These are phyloP conservation scores for Cyanoramphus novaezelandiae DNA, from an alignment of 2,113 vertebrate genomes.

Conservation along the genomic window DNA sequence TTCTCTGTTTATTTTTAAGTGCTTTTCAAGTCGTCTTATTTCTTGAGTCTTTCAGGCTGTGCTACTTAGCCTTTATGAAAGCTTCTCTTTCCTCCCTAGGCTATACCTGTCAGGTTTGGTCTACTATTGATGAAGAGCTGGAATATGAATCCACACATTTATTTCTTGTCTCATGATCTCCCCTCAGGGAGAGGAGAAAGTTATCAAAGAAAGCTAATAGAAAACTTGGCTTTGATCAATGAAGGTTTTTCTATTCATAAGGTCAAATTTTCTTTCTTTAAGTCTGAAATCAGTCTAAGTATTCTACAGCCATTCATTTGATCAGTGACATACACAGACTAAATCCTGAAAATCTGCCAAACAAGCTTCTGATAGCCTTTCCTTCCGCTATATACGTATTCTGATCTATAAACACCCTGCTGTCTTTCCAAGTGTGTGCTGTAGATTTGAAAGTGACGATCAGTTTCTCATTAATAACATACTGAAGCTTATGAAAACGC, in stretches of 20 bases:
- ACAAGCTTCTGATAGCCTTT: not conserved
- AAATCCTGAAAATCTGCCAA: not conserved
- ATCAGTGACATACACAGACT: not conserved
- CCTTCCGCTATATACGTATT: not conserved
- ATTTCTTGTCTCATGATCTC: not conserved
- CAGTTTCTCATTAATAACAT: not conserved
- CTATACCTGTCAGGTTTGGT: slow-evolving; percentile 50
- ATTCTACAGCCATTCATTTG: not conserved
- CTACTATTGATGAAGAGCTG: slow-evolving; percentile 15
- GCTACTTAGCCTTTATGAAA: slow-evolving; percentile 30
- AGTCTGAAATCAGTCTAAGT: not conserved
- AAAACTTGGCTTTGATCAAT: not conserved
- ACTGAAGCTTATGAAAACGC: not conserved
- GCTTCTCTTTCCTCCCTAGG: slow-evolving; percentile 39
- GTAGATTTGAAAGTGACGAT: not conserved
- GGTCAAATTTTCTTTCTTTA: not conserved
- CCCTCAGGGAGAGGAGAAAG: not conserved
- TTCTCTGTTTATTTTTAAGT: not conserved
- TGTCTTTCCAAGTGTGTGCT: not conserved
- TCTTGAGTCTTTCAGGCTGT: slow-evolving; percentile 5
- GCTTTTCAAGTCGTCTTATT: not conserved
- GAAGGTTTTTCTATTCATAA: not conserved
- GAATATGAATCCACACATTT: slow-evolving; percentile 24
- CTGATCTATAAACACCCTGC: not conserved
- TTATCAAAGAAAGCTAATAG: not conserved